Base-by-base conservation (phyloP, 2,888 invertebrate species). In the Protodeltote pygarga region DNA sequence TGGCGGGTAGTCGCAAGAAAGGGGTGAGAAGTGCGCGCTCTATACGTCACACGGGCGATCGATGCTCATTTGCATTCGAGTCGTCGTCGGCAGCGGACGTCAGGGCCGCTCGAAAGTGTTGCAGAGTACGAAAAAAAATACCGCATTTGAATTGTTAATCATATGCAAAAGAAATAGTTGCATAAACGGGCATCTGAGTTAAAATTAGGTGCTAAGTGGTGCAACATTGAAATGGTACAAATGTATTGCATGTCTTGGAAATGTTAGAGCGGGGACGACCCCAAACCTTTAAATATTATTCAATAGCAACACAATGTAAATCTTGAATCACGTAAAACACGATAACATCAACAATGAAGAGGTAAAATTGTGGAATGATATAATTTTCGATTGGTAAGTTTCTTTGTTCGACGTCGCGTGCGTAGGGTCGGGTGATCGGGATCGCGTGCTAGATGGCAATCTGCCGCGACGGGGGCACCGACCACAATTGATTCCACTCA, bases 31-130 rank as follows among this genome's bases (percentile, higher is more conserved):
- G 77, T 82, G 88, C 77, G 85, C 85, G 83, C 82, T 80, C 82
- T 80, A 80, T 87, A 88, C 88, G 91, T 89, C 89, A 89, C 79
- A 64, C 73, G 68, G 71, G 66, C 83, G 89, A 85, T 91, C 91
- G 89, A 90, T 90, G 77, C 87, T 91, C 85, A 92, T 92, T 91
- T 91, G 88, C 91, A 92, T 92, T 80, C 64, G 75, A 77, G 81
- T 77, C 83, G 88, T 77, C 87, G 82, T 65, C 83, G 74, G 74
- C 73, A 73, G 75, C 83, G 89, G 87, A 90, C 90, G 89, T 87
- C 89, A 85, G 83, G 79, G 81, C 79, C 82, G 83, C 83, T 89
- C 75, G 88, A 89, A 88, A 89, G 90, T 89, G 90, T 90, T 86
- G 89, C 80, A 77, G 78, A 71, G 75, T 74, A 71, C 71, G 72